phyloP scores from a whole-genome alignment of 2,888 invertebrate species.

The Andrena minutula region DNA sequence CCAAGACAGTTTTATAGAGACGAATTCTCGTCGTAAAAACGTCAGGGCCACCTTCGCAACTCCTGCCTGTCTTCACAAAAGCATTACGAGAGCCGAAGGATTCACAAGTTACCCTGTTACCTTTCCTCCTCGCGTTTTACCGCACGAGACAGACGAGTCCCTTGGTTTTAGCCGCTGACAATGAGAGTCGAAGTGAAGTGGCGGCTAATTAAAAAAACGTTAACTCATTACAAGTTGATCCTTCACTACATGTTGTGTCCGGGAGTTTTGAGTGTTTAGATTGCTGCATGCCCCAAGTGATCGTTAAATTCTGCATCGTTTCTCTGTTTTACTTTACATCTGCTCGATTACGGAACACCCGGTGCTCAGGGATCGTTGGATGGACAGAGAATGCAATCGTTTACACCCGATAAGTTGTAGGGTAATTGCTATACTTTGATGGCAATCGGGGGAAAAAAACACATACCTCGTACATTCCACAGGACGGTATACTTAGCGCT shows the following conservation, averaged over 20 bases:
- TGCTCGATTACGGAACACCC: background rate
- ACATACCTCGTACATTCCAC: background rate
- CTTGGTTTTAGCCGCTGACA: constrained; percentile 46
- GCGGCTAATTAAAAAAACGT: constrained; percentile 64
- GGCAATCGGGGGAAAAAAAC: background rate
- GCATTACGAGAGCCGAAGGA: constrained; percentile 77
- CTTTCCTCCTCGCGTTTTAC: constrained; percentile 64
- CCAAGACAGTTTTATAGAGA: constrained; percentile 83
- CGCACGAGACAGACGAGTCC: constrained; percentile 67
- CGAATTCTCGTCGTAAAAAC: constrained; percentile 82
- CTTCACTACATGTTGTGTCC: background rate
- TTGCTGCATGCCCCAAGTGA: background rate
- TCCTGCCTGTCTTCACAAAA: constrained; percentile 75
- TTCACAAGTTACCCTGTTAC: constrained; percentile 77
- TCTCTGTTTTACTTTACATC: background rate
- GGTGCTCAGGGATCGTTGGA: background rate
- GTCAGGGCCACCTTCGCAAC: constrained; percentile 78
- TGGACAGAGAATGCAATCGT: constrained; percentile 3
- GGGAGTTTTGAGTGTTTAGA: background rate
- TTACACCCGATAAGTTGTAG: background rate
- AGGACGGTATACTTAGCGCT: constrained; percentile 21
- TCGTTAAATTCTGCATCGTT: background rate
- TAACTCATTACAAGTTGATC: too few relatives aligned
- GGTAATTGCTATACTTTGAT: background rate
- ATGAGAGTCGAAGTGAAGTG: constrained; percentile 39